Conservation (phyloP, 1,140 invertebrate species). For the Copidosoma floridanum region DNA sequence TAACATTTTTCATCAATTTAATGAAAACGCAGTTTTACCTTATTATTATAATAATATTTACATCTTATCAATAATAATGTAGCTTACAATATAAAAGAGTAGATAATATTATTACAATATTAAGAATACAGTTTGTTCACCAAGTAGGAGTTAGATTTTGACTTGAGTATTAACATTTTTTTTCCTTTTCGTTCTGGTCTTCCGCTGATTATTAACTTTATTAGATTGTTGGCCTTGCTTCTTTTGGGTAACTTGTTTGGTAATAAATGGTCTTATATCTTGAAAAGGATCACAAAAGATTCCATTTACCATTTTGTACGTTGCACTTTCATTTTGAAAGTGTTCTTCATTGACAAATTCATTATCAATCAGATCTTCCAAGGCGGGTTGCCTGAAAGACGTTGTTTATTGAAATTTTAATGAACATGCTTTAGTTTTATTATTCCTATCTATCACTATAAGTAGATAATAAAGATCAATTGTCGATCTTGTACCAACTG, state of each 20-base stretch:
- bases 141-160: no score
- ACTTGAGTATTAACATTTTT: no score
- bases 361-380: conserved; percentile 21
- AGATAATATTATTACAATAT: no score
- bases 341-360: conserved; percentile 13
- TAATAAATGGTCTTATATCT: background rate
- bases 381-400: conserved; percentile 5
- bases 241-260: background rate
- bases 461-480: no score
- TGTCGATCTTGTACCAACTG: no score
- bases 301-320: conserved; percentile 15
- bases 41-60: no score
- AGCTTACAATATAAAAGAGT: no score
- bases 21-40: no score
- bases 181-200: background rate
- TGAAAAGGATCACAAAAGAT: conserved; percentile 17
- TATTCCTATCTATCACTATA: background rate
- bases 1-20: no score
- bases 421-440: background rate
- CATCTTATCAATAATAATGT: no score
- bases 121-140: no score
- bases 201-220: background rate
- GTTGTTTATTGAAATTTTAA: background rate
- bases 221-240: background rate
- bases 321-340: conserved; percentile 9